Evolutionary conservation across 2,888 invertebrate species (phyloP).

Genomic region (Camptogramma bilineatum): DNA sequence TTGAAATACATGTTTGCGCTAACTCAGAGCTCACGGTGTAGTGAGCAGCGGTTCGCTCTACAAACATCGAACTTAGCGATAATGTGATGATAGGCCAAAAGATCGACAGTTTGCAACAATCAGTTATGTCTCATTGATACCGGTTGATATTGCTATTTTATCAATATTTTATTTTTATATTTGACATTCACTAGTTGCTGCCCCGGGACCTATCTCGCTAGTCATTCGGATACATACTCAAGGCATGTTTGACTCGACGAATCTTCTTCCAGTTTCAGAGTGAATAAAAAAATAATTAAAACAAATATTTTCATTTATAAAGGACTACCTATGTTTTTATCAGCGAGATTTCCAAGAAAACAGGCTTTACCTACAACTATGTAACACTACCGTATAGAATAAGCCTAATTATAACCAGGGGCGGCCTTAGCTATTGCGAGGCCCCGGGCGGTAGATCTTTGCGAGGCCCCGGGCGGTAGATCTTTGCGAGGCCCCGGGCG

Average conservation of each 20-base stretch:
- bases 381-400: too few relatives aligned
- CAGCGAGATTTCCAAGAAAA: too few relatives aligned
- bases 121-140: neutral
- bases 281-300: too few relatives aligned
- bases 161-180: neutral
- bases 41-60: neutral
- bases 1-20: conserved; percentile 40
- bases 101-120: neutral
- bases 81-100: neutral
- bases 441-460: too few relatives aligned
- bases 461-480: too few relatives aligned
- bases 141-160: neutral
- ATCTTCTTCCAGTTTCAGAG: neutral
- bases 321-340: too few relatives aligned
- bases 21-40: conserved; percentile 13
- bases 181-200: neutral
- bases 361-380: too few relatives aligned
- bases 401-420: too few relatives aligned
- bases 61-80: neutral
- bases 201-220: neutral
- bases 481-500: too few relatives aligned
- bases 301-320: too few relatives aligned
- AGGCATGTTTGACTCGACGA: too few relatives aligned
- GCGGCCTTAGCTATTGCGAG: too few relatives aligned
- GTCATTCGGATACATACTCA: neutral